Conservation (phyloP, 2,113 vertebrate species). For the Smithornis capensis region DNA sequence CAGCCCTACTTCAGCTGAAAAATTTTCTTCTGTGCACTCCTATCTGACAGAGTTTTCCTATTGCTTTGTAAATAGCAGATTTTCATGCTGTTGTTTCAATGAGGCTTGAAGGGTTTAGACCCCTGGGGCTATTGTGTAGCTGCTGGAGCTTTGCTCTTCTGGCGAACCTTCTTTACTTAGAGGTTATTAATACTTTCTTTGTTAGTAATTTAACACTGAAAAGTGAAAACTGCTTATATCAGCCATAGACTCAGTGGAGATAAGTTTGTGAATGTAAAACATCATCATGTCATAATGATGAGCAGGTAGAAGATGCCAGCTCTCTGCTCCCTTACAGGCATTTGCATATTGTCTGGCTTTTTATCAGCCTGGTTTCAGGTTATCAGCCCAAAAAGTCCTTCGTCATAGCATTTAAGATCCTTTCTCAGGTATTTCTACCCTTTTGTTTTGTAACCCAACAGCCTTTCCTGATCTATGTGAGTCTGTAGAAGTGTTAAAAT, state of each 20-base stretch:
- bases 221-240: not conserved
- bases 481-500: not conserved
- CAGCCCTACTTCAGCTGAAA: not conserved
- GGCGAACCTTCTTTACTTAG: not conserved
- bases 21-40: not conserved
- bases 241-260: not conserved
- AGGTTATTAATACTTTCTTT: slow-evolving; percentile 13
- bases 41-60: not conserved
- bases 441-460: not conserved
- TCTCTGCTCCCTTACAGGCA: not conserved
- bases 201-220: slow-evolving; percentile 4
- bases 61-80: not conserved
- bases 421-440: not conserved
- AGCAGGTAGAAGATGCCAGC: not conserved
- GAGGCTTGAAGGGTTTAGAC: not conserved
- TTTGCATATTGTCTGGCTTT: not conserved
- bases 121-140: not conserved
- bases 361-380: not conserved
- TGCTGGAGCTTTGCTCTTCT: not conserved
- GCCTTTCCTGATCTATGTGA: not conserved
- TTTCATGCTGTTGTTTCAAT: not conserved
- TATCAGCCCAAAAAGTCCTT: not conserved
- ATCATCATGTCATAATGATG: not conserved
- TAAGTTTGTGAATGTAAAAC: not conserved
- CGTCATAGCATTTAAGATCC: not conserved